Percentiles rank a stretch among this genome's conserved stretches.
phyloP scores from a whole-genome alignment of 2,888 invertebrate species.

The Eilema griseolum region DNA sequence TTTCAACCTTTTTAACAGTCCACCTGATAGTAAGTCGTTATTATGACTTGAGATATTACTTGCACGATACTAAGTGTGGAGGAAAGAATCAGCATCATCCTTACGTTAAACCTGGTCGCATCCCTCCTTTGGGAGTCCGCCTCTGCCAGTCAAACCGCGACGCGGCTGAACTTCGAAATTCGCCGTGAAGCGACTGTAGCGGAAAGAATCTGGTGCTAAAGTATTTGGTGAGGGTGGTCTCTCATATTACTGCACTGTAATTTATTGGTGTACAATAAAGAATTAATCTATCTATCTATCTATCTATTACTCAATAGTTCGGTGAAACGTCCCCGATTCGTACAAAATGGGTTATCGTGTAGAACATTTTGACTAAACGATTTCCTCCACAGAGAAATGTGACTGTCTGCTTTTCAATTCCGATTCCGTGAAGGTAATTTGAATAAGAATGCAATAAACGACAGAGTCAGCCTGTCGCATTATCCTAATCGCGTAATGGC shows the following conservation, averaged over 20 bases:
- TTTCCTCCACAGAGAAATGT: background rate
- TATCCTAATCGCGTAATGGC: conserved; percentile 35
- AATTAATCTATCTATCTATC: too few species aligned
- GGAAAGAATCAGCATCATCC: too few species aligned
- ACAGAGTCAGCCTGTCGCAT: conserved; percentile 18
- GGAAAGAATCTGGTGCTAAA: too few species aligned
- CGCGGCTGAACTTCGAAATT: too few species aligned
- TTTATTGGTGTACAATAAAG: too few species aligned
- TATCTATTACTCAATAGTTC: background rate
- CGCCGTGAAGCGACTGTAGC: too few species aligned
- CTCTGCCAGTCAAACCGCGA: too few species aligned
- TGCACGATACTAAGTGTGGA: background rate
- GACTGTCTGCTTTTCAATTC: conserved; percentile 5
- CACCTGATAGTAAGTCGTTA: too few species aligned
- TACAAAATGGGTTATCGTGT: background rate
- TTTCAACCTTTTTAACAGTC: background rate
- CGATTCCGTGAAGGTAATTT: conserved; percentile 13
- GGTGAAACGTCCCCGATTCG: background rate
- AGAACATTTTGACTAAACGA: background rate
- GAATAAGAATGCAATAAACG: conserved; percentile 21
- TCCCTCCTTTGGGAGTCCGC: too few species aligned
- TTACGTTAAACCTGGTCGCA: too few species aligned
- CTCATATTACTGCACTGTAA: too few species aligned
- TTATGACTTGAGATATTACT: background rate
- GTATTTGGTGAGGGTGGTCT: too few species aligned